Evolutionary conservation across 30 jellyfish, hydroid and myxozoan genomes (phyloP), one percentile per base, ranked within the genome.

Genomic region (Turritopsis rubra): DNA sequence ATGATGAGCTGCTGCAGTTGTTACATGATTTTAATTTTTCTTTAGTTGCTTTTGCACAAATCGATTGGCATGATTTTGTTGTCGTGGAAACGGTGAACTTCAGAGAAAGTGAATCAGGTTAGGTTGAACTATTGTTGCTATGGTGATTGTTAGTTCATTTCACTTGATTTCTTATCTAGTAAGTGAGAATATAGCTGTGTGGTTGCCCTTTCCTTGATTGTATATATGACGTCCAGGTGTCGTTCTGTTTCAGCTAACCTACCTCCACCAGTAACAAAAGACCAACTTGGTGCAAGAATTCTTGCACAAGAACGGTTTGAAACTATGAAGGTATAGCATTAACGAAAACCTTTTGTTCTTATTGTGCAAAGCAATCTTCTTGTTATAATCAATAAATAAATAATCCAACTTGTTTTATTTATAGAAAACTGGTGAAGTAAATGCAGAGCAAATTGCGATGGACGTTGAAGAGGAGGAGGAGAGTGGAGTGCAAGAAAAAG

Each of bases 1-100:
- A n/a, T n/a, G n/a, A n/a, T n/a, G n/a, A n/a, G n/a, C n/a, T n/a
- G n/a, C n/a, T n/a, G n/a, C n/a, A n/a, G n/a, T n/a, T n/a, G n/a
- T n/a, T n/a, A n/a, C n/a, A n/a, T n/a, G n/a, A n/a, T n/a, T n/a
- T 41, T 30, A n/a, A 73, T 8, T 87, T 29, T 60, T 29, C 74
- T 85, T 65, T 79, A 93, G 99, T 93, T 54, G 95, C 99, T 0
- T 93, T 93, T 83, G 99, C 99, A 1, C 96, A 86, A 65, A 91
- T 94, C 22, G 99, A 94, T 71, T 94, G 99, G 99, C 99, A 94
- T 72, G 99, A 94, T 72, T 94, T 94, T 54, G 96, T 89, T 52
- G 99, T 94, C 74, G 99, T 94, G 41, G 99, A 94, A 80, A 88
- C 97, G 0, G 97, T 94, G 19, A 94, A 87, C 71, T 94, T 94